A percentile compares a stretch with the other conserved stretches of the same genome.
These are phyloP conservation scores for Choreutis nemorana DNA, from an alignment of 2,888 invertebrate genomes.

Conservation along the genomic window DNA sequence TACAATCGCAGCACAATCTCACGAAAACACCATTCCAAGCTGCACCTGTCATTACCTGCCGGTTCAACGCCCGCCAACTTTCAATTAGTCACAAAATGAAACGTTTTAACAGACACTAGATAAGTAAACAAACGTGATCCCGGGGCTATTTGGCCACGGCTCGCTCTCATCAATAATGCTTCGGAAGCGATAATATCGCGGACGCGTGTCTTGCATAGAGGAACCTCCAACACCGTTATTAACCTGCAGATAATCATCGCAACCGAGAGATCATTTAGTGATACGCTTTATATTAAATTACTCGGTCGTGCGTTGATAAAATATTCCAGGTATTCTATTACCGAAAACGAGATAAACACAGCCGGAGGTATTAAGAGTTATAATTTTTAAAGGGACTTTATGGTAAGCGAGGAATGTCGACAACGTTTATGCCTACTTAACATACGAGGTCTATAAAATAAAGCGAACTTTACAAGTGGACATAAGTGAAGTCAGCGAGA, in stretches of 20 bases:
- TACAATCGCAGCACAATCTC: constrained; percentile 52
- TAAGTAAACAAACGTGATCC: constrained; percentile 61
- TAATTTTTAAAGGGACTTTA: constrained; percentile 18
- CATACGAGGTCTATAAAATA: constrained; percentile 12
- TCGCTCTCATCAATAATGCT: constrained; percentile 60
- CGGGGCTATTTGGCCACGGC: constrained; percentile 58
- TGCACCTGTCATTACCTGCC: constrained; percentile 54
- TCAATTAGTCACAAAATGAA: constrained; percentile 49
- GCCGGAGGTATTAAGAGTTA: constrained; percentile 42
- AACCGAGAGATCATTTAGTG: constrained; percentile 59
- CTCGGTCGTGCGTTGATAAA: constrained; percentile 65
- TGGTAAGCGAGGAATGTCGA: constrained; percentile 18
- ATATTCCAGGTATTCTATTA: constrained; percentile 63
- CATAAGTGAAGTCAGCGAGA: constrained; percentile 16
- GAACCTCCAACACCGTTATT: constrained; percentile 63
- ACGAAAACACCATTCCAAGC: constrained; percentile 55
- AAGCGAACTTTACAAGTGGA: constrained; percentile 22
- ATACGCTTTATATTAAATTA: constrained; percentile 67
- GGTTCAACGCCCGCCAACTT: constrained; percentile 36
- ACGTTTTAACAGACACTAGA: constrained; percentile 42
- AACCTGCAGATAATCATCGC: constrained; percentile 57
- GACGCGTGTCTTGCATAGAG: constrained; percentile 55
- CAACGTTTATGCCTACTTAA: constrained; percentile 12
- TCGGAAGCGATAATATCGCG: constrained; percentile 54
- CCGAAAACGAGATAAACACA: constrained; percentile 56